These are phyloP conservation scores for Salticus scenicus DNA, from an alignment of 2,888 invertebrate genomes.

Conservation along the genomic window DNA sequence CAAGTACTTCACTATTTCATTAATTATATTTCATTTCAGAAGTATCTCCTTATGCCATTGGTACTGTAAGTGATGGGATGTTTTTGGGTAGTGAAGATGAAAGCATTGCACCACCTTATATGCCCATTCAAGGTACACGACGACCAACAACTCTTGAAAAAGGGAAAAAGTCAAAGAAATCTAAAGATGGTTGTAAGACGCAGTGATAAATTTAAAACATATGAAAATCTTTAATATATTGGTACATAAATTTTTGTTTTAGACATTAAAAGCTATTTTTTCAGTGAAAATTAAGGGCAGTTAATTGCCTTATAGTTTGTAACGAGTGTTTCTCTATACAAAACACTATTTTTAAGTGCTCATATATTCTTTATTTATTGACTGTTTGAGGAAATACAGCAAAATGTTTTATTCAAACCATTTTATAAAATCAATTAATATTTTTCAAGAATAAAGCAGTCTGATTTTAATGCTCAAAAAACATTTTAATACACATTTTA, in stretches of 20 bases:
- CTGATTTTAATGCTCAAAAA: too few species aligned
- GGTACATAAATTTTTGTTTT: neutral
- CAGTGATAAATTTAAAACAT: conserved; percentile 76
- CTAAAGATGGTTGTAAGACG: conserved; percentile 81
- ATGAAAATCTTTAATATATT: neutral
- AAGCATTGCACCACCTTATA: conserved; percentile 81
- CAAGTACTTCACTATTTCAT: too few species aligned
- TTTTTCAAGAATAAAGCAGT: too few species aligned
- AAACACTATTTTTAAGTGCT: conserved; percentile 3
- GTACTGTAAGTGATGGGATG: conserved; percentile 1
- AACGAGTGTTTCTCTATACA: conserved; percentile 7
- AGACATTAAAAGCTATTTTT: neutral
- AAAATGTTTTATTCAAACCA: too few species aligned
- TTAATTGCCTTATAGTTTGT: neutral
- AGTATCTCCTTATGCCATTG: conserved; percentile 32
- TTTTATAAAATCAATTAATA: too few species aligned
- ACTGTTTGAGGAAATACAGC: too few species aligned
- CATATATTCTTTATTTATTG: neutral
- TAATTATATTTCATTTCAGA: conserved; percentile 15
- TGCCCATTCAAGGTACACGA: conserved; percentile 86
- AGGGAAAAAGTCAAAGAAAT: conserved; percentile 80
- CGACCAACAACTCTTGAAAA: conserved; percentile 81
- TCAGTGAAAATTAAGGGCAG: neutral
- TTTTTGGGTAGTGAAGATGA: conserved; percentile 73
- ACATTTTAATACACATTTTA: too few species aligned